Percentiles rank a stretch among this genome's conserved stretches.
Evolutionary conservation across 2,113 vertebrate genomes (phyloP).

Genomic region (Arothron firmamentum): DNA sequence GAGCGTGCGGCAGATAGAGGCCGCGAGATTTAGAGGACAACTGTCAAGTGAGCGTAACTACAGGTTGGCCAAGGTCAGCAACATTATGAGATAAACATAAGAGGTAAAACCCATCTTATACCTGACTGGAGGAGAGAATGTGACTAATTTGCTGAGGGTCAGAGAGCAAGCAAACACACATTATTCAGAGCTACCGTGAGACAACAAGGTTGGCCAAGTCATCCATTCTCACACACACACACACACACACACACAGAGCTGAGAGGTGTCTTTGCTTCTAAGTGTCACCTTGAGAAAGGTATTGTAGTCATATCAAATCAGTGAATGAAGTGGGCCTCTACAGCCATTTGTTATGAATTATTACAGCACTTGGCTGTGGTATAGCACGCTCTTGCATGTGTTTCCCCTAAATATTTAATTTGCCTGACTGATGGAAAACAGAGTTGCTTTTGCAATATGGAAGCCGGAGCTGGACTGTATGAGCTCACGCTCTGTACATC

Average conservation of each 20-base stretch:
- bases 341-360: slow-evolving; percentile 39
- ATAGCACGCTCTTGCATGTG: slow-evolving; percentile 20
- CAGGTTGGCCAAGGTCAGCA: slow-evolving; percentile 61
- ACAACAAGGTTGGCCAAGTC: slow-evolving; percentile 60
- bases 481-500: slow-evolving; percentile 1
- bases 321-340: slow-evolving; percentile 13
- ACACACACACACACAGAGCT: slow-evolving; percentile 28
- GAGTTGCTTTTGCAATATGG: slow-evolving; percentile 8
- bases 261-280: slow-evolving; percentile 40
- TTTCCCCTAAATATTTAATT: slow-evolving; percentile 15
- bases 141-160: slow-evolving; percentile 71
- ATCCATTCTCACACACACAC: slow-evolving; percentile 41
- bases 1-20: slow-evolving; percentile 28
- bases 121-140: slow-evolving; percentile 50
- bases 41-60: slow-evolving; percentile 32
- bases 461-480: not conserved
- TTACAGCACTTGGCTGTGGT: slow-evolving; percentile 16
- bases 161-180: slow-evolving; percentile 70
- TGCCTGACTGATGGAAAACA: slow-evolving; percentile 19
- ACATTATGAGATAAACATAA: slow-evolving; percentile 65
- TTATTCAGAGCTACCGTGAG: slow-evolving; percentile 66
- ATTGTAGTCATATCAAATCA: slow-evolving; percentile 24
- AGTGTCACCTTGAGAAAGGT: slow-evolving; percentile 57
- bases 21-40: slow-evolving; percentile 37
- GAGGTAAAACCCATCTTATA: slow-evolving; percentile 56